phyloP scores from a whole-genome alignment of 2,888 invertebrate genomes.

The Eurois occulta region DNA sequence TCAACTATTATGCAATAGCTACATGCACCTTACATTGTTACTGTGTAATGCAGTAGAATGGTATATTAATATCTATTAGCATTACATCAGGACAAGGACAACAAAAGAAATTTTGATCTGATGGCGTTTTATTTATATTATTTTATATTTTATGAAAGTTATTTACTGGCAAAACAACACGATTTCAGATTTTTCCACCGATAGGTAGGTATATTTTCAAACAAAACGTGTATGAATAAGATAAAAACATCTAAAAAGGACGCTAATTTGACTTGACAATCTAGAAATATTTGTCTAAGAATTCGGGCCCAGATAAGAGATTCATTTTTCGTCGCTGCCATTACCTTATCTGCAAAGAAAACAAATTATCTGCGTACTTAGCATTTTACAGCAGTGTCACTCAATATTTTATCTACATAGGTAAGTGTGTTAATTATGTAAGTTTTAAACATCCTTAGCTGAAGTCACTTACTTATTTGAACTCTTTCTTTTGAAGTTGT shows the following conservation, averaged over 20 bases:
- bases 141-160: too few relatives aligned
- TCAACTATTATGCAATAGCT: slow-evolving; percentile 32
- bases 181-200: neutral
- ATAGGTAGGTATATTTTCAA: slow-evolving; percentile 20
- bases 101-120: neutral
- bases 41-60: slow-evolving; percentile 14
- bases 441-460: neutral
- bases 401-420: slow-evolving; percentile 9
- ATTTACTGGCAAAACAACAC: slow-evolving; percentile 21
- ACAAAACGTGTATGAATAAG: slow-evolving; percentile 10
- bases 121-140: neutral
- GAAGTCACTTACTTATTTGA: neutral
- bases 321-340: slow-evolving; percentile 63
- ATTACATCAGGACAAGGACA: neutral
- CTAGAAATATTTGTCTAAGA: slow-evolving; percentile 66
- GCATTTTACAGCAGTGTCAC: slow-evolving; percentile 32
- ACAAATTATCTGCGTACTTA: slow-evolving; percentile 65
- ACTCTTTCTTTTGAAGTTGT: neutral
- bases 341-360: slow-evolving; percentile 70
- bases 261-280: slow-evolving; percentile 20
- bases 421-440: slow-evolving; percentile 2
- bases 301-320: slow-evolving; percentile 67
- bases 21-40: slow-evolving; percentile 18
- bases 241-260: slow-evolving; percentile 33
- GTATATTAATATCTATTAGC: neutral